These are phyloP conservation scores for Anas platyrhynchos DNA, from an alignment of 2,113 vertebrate species.

Conservation along the genomic window DNA sequence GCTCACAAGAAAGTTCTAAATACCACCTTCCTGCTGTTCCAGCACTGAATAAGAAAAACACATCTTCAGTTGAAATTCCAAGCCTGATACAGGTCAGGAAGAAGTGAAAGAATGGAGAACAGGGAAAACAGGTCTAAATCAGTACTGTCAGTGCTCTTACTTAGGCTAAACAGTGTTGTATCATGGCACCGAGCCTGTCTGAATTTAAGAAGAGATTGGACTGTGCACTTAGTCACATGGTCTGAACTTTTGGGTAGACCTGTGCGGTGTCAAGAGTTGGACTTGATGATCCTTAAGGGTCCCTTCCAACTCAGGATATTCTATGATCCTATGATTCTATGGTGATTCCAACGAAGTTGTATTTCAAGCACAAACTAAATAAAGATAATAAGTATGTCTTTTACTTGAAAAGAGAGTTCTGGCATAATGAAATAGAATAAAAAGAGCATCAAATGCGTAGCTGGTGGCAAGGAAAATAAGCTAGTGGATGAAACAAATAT, in stretches of 20 bases:
- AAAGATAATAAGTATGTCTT: neutral
- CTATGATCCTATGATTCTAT: no score
- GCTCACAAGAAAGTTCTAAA: neutral
- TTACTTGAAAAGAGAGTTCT: neutral
- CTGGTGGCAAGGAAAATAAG: neutral
- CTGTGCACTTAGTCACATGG: no score
- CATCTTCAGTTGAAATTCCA: neutral
- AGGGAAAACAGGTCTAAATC: neutral
- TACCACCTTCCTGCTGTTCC: neutral
- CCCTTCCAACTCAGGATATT: no score
- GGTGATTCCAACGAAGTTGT: neutral
- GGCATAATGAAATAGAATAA: neutral
- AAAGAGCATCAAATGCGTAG: neutral
- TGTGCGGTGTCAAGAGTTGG: no score
- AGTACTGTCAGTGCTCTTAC: neutral
- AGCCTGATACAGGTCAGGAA: neutral
- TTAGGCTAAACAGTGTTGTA: neutral
- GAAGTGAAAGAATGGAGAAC: neutral
- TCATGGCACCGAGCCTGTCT: no score
- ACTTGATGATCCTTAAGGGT: no score
- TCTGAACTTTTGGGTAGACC: no score
- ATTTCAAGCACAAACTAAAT: neutral
- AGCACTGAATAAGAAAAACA: neutral
- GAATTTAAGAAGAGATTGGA: no score
- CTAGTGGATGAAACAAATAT: neutral